Conservation (phyloP, 2,113 vertebrate genomes). For the Alethe castanea region DNA sequence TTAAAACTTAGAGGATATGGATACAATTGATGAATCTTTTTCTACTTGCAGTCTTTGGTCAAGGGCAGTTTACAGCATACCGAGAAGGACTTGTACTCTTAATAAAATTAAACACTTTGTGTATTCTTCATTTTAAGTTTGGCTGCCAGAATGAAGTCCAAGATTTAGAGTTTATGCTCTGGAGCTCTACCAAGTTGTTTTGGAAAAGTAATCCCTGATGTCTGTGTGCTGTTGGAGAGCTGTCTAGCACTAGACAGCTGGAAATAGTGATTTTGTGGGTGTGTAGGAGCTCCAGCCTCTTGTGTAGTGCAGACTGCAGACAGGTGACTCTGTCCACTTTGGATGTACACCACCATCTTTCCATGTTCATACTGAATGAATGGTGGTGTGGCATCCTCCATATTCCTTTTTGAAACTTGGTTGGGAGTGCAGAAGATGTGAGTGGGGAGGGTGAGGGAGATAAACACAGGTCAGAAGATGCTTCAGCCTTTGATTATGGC, state of each 20-base stretch:
- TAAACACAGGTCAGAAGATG: neutral
- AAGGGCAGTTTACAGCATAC: neutral
- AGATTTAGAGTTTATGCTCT: neutral
- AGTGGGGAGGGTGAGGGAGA: neutral
- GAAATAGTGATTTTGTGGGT: neutral
- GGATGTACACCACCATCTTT: neutral
- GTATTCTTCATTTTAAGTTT: neutral
- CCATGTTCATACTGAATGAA: rapidly evolving
- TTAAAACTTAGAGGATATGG: neutral
- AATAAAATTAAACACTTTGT: neutral
- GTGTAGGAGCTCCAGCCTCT: neutral
- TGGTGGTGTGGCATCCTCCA: neutral
- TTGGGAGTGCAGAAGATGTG: neutral
- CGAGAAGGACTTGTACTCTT: neutral
- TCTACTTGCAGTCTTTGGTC: neutral
- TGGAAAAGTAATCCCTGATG: neutral
- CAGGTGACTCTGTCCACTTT: neutral
- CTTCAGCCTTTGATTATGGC: neutral
- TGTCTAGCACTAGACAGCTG: neutral
- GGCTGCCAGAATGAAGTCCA: neutral
- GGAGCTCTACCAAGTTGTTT: neutral
- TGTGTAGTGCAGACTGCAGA: neutral
- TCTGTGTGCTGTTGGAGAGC: neutral
- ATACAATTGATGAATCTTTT: neutral
- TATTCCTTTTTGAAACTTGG: neutral